A percentile compares a stretch with the other conserved stretches of the same genome.
These are phyloP conservation scores for Acleris laterana DNA, from an alignment of 2,888 invertebrate genomes.

Conservation along the genomic window DNA sequence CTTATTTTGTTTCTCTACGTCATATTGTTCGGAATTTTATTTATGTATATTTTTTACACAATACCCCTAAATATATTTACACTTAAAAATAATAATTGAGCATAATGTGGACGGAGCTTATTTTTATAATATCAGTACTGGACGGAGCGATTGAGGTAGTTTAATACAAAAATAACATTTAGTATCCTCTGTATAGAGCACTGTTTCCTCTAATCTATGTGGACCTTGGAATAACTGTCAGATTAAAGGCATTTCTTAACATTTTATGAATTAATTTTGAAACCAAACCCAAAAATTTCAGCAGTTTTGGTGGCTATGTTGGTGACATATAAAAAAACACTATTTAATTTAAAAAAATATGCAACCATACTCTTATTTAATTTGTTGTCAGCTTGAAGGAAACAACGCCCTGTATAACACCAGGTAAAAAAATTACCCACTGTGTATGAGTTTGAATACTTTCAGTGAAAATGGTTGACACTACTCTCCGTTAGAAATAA, in stretches of 20 bases:
- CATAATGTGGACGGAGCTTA: slow-evolving; percentile 63
- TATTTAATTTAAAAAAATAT: too few species aligned
- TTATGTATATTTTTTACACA: slow-evolving; percentile 6
- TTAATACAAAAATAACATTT: slow-evolving; percentile 43
- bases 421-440: slow-evolving; percentile 2
- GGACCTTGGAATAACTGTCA: too few species aligned
- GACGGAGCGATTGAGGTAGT: slow-evolving; percentile 66
- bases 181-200: not conserved
- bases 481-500: not conserved
- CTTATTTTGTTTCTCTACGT: too few species aligned
- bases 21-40: too few species aligned
- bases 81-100: slow-evolving; percentile 33
- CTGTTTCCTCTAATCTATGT: too few species aligned
- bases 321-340: too few species aligned
- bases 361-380: not conserved
- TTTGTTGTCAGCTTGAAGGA: not conserved
- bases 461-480: not conserved
- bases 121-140: slow-evolving; percentile 44
- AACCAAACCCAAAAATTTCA: too few species aligned
- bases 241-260: too few species aligned
- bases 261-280: too few species aligned
- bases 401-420: too few species aligned
- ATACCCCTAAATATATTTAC: slow-evolving; percentile 35
- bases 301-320: too few species aligned
- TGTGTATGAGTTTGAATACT: slow-evolving; percentile 1